Base-by-base conservation (phyloP, 2,113 vertebrate species). In the Choloepus hoffmanni region DNA sequence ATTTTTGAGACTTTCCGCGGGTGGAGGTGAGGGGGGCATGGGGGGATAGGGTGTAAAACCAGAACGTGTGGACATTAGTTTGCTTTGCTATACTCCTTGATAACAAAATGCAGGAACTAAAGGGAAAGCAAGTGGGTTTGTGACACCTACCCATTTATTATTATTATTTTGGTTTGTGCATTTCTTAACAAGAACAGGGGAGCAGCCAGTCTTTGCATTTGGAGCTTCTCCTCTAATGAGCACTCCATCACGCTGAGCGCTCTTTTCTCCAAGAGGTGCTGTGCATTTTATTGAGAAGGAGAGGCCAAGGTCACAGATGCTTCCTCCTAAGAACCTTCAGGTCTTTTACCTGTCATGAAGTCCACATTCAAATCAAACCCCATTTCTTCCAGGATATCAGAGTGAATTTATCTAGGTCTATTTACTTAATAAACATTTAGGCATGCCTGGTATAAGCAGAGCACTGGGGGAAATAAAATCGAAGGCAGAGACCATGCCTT, bases 301-400 rank as follows among this genome's bases (percentile, higher is more conserved):
- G 95, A 97, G 94, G 96, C 94, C 97, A 98, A 98, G 97, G 97
- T 98, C 97, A 96, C 1, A 93, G 79, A 70, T 89, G 77, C 58
- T 43, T 58, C 60, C 36, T 95, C 74, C 40, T 33, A 55, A 95
- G 95, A 91, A 84, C 78, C 88, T 79, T 85, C 50, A 74, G 85
- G 85, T 92, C 78, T 96, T 96, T 90, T 43, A 84, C 95, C 96
- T 97, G 86, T 40, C 1, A 13, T 50, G 92, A 94, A 89, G 91
- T 62, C 60, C 70, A 92, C 76, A 77, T 63, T 93, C 70, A 50
- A 36, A 94, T 82, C 90, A 90, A 96, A 92, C 43, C 77, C 86
- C 5, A 5, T 92, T 95, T 89, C 86, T 76, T 97, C 45, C 55
- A 48, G 45, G 63, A 87, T 60, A 94, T 28, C 96, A 77, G 72